Evolutionary conservation across 2,797 vertebrate species (phyloP), one percentile per base, ranked within the genome.

Genomic region (Tapirus indicus): DNA sequence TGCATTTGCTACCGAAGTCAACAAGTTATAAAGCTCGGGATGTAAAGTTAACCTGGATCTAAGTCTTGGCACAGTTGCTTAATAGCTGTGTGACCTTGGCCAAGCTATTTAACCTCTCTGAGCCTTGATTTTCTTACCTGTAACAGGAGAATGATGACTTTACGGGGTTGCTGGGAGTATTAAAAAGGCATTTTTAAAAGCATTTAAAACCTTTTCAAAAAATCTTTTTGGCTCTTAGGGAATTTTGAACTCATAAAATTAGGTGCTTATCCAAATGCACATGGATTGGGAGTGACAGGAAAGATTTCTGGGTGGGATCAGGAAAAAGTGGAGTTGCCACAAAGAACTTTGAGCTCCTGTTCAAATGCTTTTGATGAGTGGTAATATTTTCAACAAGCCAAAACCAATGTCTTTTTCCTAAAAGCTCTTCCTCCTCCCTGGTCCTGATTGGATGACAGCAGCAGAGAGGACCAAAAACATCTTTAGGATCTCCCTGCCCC

Each of bases 21-120:
- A 9, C 14, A 18, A 64, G 44, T 94, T 52, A 64, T 0, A 68
- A 71, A 74, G 49, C 35, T 20, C 1, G 32, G 72, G 75, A 82
- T 16, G 38, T 77, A 41, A 82, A 72, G 60, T 38, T 60, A 93
- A 92, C 60, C 35, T 77, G 54, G 10, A 58, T 32, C 74, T 25
- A 44, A 60, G 62, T 47, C 52, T 72, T 60, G 23, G 44, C 18
- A 66, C 52, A 41, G 27, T 1, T 66, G 35, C 25, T 52, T 49
- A 32, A 75, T 6, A 87, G 87, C 84, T 95, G 9, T 80, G 75
- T 78, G 92, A 97, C 71, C 75, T 29, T 21, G 21, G n/a, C 54
- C 68, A 41, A 85, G 58, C 58, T 77, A n/a, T 49, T 95, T 80
- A 94, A 95, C 79, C 66, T 94, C 94, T 77, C 62, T 85, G 94